phyloP scores from a whole-genome alignment of 2,888 invertebrate species.

The Drosophila mulleri region DNA sequence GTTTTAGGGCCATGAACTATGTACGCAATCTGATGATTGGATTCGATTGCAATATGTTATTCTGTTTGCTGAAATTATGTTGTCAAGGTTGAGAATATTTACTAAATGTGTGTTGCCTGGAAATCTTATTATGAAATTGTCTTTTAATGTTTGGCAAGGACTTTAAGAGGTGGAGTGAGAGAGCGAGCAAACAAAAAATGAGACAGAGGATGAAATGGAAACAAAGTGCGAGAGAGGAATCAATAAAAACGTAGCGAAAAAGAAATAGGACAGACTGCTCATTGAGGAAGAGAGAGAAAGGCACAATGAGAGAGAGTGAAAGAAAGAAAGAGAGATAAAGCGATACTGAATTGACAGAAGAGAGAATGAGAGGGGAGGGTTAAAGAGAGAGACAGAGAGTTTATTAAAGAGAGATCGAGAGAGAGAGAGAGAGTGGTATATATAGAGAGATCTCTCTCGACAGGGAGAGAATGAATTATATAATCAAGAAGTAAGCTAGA shows the following conservation, averaged over 20 bases:
- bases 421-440: not conserved
- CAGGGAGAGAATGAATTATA: no score
- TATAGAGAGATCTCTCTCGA: no score
- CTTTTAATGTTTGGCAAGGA: not conserved
- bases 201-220: no score
- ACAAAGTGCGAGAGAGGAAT: no score
- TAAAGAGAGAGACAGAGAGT: not conserved
- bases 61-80: not conserved
- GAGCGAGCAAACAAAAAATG: not conserved
- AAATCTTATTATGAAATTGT: not conserved
- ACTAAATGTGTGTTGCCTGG: not conserved
- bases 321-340: fast-evolving
- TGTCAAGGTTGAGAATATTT: not conserved
- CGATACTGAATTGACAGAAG: no score
- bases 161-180: not conserved
- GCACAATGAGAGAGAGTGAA: not conserved
- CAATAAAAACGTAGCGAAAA: no score
- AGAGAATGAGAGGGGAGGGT: fast-evolving
- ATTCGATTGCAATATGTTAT: constrained; percentile 18
- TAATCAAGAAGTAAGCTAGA: no score
- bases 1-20: constrained; percentile 30
- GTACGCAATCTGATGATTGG: constrained; percentile 24
- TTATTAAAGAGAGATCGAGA: not conserved
- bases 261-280: no score
- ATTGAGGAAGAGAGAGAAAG: not conserved